Evolutionary conservation across 2,888 invertebrate genomes (phyloP).

Genomic region (Campopleginae sp.): DNA sequence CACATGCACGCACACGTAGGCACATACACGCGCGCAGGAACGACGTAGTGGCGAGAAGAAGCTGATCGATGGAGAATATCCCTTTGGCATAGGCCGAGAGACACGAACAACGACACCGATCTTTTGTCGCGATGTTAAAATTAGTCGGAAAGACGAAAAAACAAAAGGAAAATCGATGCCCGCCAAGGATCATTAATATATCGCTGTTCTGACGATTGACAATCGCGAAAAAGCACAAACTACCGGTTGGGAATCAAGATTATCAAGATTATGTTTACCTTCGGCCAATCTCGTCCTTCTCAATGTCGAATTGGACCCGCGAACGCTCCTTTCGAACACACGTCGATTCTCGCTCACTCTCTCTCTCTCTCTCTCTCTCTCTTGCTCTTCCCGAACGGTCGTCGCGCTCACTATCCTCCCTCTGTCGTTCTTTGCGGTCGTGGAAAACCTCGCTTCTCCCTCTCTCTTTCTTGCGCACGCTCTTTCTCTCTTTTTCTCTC

Average conservation of each 20-base stretch:
- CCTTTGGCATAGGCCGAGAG: conserved; percentile 66
- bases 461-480: conserved; percentile 24
- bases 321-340: conserved; percentile 76
- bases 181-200: neutral
- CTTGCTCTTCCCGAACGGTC: conserved; percentile 27
- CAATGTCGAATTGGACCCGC: conserved; percentile 72
- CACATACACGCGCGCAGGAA: conserved; percentile 23
- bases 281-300: conserved; percentile 75
- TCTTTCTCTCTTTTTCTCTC: conserved; percentile 44
- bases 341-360: conserved; percentile 31
- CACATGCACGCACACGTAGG: conserved; percentile 65
- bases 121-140: conserved; percentile 48
- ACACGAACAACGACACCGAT: conserved; percentile 49
- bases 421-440: conserved; percentile 39
- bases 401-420: conserved; percentile 23
- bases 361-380: conserved; percentile 5
- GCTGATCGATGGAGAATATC: conserved; percentile 78
- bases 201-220: neutral
- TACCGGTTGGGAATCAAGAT: conserved; percentile 45
- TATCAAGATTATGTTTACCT: conserved; percentile 78
- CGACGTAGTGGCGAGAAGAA: conserved; percentile 27
- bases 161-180: conserved; percentile 16
- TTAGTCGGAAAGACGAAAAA: conserved; percentile 25
- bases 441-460: conserved; percentile 26
- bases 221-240: neutral